Percentiles rank a stretch among this genome's conserved stretches.
Evolutionary conservation across 2,797 vertebrate genomes (phyloP).

Genomic region (Gymnothorax javanicus): DNA sequence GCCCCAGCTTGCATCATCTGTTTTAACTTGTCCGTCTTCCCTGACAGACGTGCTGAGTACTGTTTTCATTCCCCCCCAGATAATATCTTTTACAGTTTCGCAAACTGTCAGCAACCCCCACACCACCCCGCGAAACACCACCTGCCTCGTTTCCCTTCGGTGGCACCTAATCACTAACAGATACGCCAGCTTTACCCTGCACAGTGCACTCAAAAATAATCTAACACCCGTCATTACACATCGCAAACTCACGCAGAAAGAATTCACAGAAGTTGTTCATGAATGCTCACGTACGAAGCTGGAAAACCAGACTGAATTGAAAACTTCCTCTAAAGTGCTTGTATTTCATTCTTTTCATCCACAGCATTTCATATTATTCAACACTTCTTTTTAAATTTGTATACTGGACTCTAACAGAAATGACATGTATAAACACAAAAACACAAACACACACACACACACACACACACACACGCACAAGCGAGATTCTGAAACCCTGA

Average conservation of each 20-base stretch:
- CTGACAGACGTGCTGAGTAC: constrained; percentile 69
- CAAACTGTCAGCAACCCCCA: constrained; percentile 65
- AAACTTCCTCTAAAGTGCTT: background rate
- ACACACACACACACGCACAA: background rate
- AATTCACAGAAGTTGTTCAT: background rate
- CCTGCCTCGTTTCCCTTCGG: constrained; percentile 63
- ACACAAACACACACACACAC: too few relatives aligned
- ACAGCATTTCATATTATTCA: background rate
- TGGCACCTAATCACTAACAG: constrained; percentile 70
- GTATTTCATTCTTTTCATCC: background rate
- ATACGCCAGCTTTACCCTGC: constrained; percentile 45
- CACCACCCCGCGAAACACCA: constrained; percentile 52
- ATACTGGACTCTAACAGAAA: background rate
- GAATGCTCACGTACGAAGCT: background rate
- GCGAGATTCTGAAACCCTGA: constrained; percentile 16
- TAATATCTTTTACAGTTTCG: constrained; percentile 77
- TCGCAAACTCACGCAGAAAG: background rate
- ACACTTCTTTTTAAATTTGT: background rate
- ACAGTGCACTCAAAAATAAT: background rate
- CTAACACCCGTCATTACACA: background rate
- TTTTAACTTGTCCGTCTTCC: constrained; percentile 74
- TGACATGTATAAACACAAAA: background rate
- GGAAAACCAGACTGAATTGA: background rate
- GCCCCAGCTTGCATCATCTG: constrained; percentile 65
- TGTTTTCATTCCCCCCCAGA: constrained; percentile 70